A percentile compares a stretch with the other conserved stretches of the same genome.
Evolutionary conservation across 2,888 invertebrate genomes (phyloP).

Genomic region (Aphrophora alni): DNA sequence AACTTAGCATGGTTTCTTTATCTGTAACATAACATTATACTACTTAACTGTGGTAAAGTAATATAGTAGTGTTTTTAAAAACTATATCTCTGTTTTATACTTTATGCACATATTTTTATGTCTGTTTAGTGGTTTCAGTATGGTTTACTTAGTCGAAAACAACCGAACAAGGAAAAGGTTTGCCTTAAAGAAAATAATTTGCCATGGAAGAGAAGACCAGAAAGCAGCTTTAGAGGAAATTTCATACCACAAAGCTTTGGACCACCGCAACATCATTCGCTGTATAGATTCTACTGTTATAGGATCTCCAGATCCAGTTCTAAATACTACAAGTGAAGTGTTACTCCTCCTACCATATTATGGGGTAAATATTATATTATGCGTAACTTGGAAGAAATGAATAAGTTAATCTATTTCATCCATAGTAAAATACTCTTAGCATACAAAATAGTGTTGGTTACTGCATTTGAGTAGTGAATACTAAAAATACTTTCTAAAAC

Average conservation of each 20-base stretch:
- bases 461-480: background rate
- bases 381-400: too few species aligned
- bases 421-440: background rate
- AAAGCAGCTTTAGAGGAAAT: slow-evolving; percentile 74
- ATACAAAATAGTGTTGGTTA: background rate
- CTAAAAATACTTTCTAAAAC: too few species aligned
- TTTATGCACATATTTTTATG: too few species aligned
- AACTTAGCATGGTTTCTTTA: too few species aligned
- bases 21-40: too few species aligned
- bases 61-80: too few species aligned
- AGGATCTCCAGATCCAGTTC: slow-evolving; percentile 67
- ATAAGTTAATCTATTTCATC: too few species aligned
- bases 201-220: slow-evolving; percentile 80
- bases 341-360: slow-evolving; percentile 78
- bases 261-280: slow-evolving; percentile 76
- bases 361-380: slow-evolving; percentile 58
- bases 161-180: slow-evolving; percentile 67
- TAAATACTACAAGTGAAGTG: slow-evolving; percentile 73
- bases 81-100: too few species aligned
- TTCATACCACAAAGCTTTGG: slow-evolving; percentile 71
- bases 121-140: slow-evolving; percentile 76
- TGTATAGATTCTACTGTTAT: slow-evolving; percentile 71
- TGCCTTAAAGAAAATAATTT: slow-evolving; percentile 81
- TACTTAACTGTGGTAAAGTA: too few species aligned
- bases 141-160: slow-evolving; percentile 78